Evolutionary conservation across 92 coral and sea anemone species (phyloP).

Genomic region (Pocillopora meandrina): DNA sequence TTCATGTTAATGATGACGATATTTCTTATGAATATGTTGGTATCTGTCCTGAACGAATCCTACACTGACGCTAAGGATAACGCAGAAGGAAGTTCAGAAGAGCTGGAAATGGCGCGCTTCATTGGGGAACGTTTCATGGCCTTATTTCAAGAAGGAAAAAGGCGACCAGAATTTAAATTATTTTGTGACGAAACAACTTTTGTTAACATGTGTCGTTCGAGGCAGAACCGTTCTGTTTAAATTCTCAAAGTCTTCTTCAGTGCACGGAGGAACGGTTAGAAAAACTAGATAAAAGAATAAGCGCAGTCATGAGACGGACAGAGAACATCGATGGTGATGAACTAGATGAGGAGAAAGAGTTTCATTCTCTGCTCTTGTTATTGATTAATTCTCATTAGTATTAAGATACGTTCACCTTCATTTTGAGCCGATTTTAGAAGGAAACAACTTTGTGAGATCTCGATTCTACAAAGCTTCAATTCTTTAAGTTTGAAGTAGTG

Average conservation of each 20-base stretch:
- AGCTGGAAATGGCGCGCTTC: conserved; percentile 54
- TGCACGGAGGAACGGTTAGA: conserved; percentile 13
- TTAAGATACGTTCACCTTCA: no score
- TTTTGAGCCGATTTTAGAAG: no score
- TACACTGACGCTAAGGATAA: conserved; percentile 31
- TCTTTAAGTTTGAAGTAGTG: no score
- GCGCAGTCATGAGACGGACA: not conserved
- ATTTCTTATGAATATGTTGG: conserved; percentile 48
- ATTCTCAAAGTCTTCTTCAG: conserved; percentile 17
- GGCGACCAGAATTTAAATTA: not conserved
- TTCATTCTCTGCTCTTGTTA: not conserved
- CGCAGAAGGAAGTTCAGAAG: conserved; percentile 31
- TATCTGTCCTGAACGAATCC: conserved; percentile 56
- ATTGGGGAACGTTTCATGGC: conserved; percentile 20
- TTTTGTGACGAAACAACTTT: conserved; percentile 29
- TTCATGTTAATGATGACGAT: conserved; percentile 42
- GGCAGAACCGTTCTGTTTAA: conserved; percentile 41
- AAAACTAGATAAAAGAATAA: conserved; percentile 14
- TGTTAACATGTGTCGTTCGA: conserved; percentile 20
- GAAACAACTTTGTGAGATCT: no score
- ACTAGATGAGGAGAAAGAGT: conserved; percentile 4
- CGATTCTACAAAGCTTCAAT: no score
- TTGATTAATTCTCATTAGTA: not conserved
- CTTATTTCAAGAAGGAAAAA: not conserved
- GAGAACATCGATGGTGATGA: not conserved